Evolutionary conservation across 2,113 vertebrate species (phyloP), one percentile per base, ranked within the genome.

Genomic region (Abramis brama): DNA sequence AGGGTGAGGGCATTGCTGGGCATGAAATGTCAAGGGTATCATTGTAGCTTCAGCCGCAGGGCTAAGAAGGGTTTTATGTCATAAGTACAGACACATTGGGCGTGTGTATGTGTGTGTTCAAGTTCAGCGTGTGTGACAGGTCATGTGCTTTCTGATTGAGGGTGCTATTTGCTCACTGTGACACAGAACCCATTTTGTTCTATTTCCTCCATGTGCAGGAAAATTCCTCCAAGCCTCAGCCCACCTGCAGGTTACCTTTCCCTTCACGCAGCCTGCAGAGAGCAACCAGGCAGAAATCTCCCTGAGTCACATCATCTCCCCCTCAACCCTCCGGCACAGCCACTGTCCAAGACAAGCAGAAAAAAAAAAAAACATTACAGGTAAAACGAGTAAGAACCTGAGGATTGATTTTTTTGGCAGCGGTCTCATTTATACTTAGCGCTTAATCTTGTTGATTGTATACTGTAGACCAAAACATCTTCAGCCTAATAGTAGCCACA

Each of bases 131-230:
- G 25, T 71, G n/a, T 70, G 68, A 76, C 36, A 86, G 73, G 57
- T 79, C 79, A 83, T 85, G 79, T 75, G 78, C 75, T 82, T 27
- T 71, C 73, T 87, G 87, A 79, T 86, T 84, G 66, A 74, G 23
- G 74, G 50, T 87, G 57, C 71, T 85, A 78, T 88, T 68, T 70
- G 39, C 68, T 86, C 76, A 76, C 19, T 59, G 47, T 71, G 76
- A 82, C 60, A 82, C 52, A 79, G 71, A 75, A 85, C 59, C 87
- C 75, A 86, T 88, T 88, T 73, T 79, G 79, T 83, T 75, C 62
- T 25, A 76, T 82, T 85, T 87, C 77, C 33, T 85, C 66, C 15
- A 30, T 70, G 73, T 71, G 78, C 71, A 52, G 39, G 47, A 85
- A 74, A 85, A 85, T 82, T 82, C 50, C 74, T 83, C 33, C 60